Evolutionary conservation across 2,113 vertebrate genomes (phyloP).

Genomic region (Triplophysa tibetana): DNA sequence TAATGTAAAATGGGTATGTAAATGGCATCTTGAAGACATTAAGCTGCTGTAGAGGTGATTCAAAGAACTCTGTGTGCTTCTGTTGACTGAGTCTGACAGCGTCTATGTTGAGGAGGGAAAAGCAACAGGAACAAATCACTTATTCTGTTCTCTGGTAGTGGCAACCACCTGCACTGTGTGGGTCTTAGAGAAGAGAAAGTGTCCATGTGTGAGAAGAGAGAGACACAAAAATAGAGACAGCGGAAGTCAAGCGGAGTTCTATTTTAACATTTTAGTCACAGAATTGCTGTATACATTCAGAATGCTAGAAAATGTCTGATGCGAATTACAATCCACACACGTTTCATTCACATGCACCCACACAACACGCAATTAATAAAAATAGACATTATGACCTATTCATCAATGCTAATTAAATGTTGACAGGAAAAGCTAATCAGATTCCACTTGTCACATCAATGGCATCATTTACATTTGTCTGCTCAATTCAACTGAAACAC

Average conservation of each 20-base stretch:
- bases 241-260: neutral
- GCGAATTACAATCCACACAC: neutral
- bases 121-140: neutral
- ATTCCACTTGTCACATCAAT: neutral
- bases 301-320: neutral
- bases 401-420: conserved; percentile 30
- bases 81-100: conserved; percentile 7
- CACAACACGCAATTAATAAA: neutral
- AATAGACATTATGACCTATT: neutral
- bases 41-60: conserved; percentile 4
- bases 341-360: conserved; percentile 45
- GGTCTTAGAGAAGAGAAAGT: neutral
- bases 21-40: neutral
- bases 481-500: neutral
- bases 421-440: neutral
- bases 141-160: conserved; percentile 18
- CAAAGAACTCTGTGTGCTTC: neutral
- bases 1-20: neutral
- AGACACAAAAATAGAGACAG: neutral
- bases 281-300: neutral
- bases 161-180: conserved; percentile 17
- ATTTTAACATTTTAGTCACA: conserved; percentile 32
- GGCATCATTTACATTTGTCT: neutral
- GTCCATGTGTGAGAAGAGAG: conserved; percentile 10
- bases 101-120: neutral